Evolutionary conservation across 2,888 invertebrate species (phyloP).

Genomic region (Baronia brevicornis): DNA sequence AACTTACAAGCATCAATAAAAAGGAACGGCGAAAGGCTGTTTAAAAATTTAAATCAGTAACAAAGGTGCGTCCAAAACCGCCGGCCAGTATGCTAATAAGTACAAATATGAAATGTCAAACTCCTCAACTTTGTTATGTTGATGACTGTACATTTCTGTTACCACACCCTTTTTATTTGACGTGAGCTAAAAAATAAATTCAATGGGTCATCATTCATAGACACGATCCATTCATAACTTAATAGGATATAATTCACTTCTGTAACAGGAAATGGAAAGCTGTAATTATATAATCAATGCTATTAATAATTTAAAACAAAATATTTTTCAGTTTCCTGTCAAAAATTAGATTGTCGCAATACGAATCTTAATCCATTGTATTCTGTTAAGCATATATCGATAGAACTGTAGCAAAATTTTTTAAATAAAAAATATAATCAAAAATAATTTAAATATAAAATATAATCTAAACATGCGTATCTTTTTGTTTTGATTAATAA

Average conservation of each 20-base stretch:
- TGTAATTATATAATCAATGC: constrained; percentile 7
- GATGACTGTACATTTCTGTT: constrained; percentile 63
- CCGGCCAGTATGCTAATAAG: constrained; percentile 65
- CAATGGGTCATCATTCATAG: constrained; percentile 51
- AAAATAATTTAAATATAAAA: too few relatives aligned
- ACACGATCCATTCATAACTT: constrained; percentile 18
- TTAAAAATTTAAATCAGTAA: constrained; percentile 51
- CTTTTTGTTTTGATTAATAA: too few relatives aligned
- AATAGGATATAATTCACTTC: constrained; percentile 9
- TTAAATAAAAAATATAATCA: too few relatives aligned
- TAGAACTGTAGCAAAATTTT: too few relatives aligned
- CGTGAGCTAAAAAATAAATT: constrained; percentile 36
- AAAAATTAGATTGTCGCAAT: too few relatives aligned
- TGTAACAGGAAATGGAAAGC: constrained; percentile 8
- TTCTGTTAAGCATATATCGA: too few relatives aligned
- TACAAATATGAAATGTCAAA: constrained; percentile 56
- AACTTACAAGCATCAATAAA: constrained; percentile 17
- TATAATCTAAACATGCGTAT: too few relatives aligned
- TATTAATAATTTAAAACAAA: constrained; percentile 3
- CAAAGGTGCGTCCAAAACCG: constrained; percentile 35
- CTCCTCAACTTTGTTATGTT: constrained; percentile 44
- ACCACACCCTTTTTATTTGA: constrained; percentile 51
- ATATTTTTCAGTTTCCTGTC: too few relatives aligned
- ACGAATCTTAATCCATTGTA: too few relatives aligned
- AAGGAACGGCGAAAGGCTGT: constrained; percentile 40